Percentiles rank a stretch among this genome's conserved stretches.
Evolutionary conservation across 30 jellyfish, hydroid and myxozoan genomes (phyloP).

Genomic region (Hydra vulgaris): DNA sequence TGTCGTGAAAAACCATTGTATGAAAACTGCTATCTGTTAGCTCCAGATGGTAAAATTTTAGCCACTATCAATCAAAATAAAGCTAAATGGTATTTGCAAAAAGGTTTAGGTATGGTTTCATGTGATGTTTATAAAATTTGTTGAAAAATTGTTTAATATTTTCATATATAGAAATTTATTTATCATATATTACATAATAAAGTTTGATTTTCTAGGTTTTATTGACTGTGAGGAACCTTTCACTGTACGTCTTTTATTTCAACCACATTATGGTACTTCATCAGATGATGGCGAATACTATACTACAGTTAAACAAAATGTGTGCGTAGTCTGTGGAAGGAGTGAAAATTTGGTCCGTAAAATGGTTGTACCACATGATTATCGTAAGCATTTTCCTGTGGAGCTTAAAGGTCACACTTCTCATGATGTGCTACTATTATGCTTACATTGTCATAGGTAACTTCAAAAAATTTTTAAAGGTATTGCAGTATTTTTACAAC

Average conservation of each 20-base stretch:
- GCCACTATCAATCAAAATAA: constrained; percentile 69
- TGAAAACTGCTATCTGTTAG: constrained; percentile 69
- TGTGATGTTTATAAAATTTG: neutral
- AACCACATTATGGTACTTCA: constrained; percentile 67
- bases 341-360: constrained; percentile 61
- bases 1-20: constrained; percentile 68
- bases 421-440: constrained; percentile 69
- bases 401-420: constrained; percentile 68
- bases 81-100: constrained; percentile 69
- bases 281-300: constrained; percentile 61
- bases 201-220: constrained; percentile 23
- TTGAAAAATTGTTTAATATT: neutral
- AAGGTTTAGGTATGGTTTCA: constrained; percentile 41
- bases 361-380: constrained; percentile 89
- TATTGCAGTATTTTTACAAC: too few relatives aligned
- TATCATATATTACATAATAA: neutral
- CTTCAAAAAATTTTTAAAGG: neutral
- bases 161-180: too few relatives aligned
- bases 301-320: constrained; percentile 82
- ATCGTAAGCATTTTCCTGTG: constrained; percentile 75
- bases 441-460: constrained; percentile 55
- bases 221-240: constrained; percentile 56
- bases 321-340: constrained; percentile 78
- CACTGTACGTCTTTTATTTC: constrained; percentile 64
- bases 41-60: constrained; percentile 69